Evolutionary conservation across 1,140 invertebrate genomes (phyloP).

Genomic region (Aethina tumida): DNA sequence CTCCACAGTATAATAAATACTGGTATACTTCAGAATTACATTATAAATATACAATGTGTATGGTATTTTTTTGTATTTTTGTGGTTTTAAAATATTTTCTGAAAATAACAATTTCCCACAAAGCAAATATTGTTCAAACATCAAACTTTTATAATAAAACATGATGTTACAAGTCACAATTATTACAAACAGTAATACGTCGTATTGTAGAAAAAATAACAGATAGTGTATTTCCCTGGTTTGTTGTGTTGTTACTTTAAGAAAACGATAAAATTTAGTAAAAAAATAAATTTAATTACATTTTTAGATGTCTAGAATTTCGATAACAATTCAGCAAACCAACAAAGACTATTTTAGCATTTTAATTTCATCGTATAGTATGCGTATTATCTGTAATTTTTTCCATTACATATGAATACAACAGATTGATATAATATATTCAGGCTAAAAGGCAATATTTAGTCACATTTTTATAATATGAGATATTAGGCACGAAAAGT

Average conservation of each 20-base stretch:
- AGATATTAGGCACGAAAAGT: constrained; percentile 11
- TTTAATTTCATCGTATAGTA: too few species aligned
- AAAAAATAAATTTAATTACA: too few species aligned
- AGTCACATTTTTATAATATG: constrained; percentile 33
- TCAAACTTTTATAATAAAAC: constrained; percentile 35
- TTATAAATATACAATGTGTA: constrained; percentile 42
- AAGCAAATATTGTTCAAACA: constrained; percentile 38
- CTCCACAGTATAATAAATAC: constrained; percentile 41
- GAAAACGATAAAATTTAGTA: too few species aligned
- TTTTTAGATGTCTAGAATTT: too few species aligned
- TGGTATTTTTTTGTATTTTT: constrained; percentile 37
- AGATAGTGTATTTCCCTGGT: too few species aligned
- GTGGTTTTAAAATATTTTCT: constrained; percentile 39
- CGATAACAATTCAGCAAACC: too few species aligned
- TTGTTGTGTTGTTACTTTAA: too few species aligned
- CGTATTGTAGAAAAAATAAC: constrained; percentile 28
- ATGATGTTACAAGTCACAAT: constrained; percentile 34
- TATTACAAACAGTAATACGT: constrained; percentile 32
- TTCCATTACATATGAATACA: constrained; percentile 31
- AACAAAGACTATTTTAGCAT: too few species aligned
- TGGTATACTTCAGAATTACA: constrained; percentile 40
- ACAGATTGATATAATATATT: constrained; percentile 33
- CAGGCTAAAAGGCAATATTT: constrained; percentile 37
- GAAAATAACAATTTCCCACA: constrained; percentile 42
- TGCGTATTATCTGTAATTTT: constrained; percentile 14